Base-by-base conservation (phyloP, 2,797 vertebrate genomes). In the Trematomus bernacchii region DNA sequence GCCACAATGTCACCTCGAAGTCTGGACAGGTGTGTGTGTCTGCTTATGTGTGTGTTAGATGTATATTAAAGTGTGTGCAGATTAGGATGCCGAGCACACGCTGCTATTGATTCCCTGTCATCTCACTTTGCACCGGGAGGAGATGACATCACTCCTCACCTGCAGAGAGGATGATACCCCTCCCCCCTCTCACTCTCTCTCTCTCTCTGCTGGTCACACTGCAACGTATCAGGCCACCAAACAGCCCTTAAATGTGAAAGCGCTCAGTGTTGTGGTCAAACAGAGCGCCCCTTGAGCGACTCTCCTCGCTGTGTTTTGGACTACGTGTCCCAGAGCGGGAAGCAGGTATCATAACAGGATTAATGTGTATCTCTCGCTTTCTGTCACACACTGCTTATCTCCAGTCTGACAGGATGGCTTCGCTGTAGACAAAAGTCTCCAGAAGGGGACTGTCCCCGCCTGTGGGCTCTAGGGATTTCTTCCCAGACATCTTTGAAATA, bases 351-450 rank as follows among this genome's bases (percentile, higher is more conserved):
- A 55, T 65, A 84, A 80, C 79, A 71, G 82, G 83, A 88, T 83
- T 84, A 80, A 84, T 76, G 63, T 77, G 72, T 19, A 23, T 81
- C 57, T 72, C 50, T 77, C 68, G 77, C 87, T 64, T 50, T 58
- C 78, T 77, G 72, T 88, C 89, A 85, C 80, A 86, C 59, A 58
- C 71, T 85, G 27, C 66, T 75, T 84, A 87, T 88, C 83, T 76
- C n/a, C 3, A 52, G 76, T 54, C 66, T 79, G 70, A 87, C 81
- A 79, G 78, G 74, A 63, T 71, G 77, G 63, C 65, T 66, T 55
- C 2, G 27, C 77, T 66, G 71, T 82, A 71, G 81, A 88, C 86
- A 71, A 59, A 15, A 27, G 16, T 79, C 80, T 76, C 69, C 3
- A 23, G 79, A 50, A 66, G 64, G 66, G 77, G 46, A 62, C 55